A percentile compares a stretch with the other conserved stretches of the same genome.
phyloP scores from a whole-genome alignment of 2,113 vertebrate genomes.

The Girardinichthys multiradiatus region DNA sequence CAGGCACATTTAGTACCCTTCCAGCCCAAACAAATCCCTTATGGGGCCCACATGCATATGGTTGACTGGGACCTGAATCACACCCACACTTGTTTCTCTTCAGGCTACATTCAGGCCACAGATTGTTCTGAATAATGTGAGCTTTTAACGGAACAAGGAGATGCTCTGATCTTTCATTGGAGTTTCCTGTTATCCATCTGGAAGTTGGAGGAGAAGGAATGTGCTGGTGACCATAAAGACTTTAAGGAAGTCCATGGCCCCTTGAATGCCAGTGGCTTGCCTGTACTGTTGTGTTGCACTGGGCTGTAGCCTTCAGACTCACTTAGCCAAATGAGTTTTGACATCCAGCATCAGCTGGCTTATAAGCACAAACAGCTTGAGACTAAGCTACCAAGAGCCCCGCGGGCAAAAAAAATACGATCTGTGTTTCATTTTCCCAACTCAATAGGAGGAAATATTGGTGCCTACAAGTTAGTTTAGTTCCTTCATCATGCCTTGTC shows the following conservation, averaged over 20 bases:
- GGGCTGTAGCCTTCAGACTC: constrained; percentile 42
- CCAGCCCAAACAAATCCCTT: background rate
- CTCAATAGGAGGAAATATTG: constrained; percentile 51
- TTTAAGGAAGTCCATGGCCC: constrained; percentile 13
- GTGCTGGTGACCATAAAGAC: constrained; percentile 20
- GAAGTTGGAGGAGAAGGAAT: background rate
- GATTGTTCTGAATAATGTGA: background rate
- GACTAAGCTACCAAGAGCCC: constrained; percentile 57
- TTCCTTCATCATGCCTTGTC: constrained; percentile 39
- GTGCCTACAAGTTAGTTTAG: constrained; percentile 57
- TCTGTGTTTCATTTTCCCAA: constrained; percentile 47
- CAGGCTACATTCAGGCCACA: background rate
- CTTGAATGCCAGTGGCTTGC: no score
- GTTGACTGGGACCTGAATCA: background rate
- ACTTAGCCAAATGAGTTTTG: constrained; percentile 61
- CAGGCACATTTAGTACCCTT: background rate
- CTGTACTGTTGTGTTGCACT: constrained; percentile 20
- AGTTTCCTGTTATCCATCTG: background rate
- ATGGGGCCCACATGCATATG: no score
- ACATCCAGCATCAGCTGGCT: constrained; percentile 39
- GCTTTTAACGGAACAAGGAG: no score
- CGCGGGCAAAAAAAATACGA: constrained; percentile 47
- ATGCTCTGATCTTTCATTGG: background rate
- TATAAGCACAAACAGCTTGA: constrained; percentile 65
- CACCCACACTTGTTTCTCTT: no score